Conservation (phyloP, 2,888 invertebrate species). For the Ptychoptera contaminata region DNA sequence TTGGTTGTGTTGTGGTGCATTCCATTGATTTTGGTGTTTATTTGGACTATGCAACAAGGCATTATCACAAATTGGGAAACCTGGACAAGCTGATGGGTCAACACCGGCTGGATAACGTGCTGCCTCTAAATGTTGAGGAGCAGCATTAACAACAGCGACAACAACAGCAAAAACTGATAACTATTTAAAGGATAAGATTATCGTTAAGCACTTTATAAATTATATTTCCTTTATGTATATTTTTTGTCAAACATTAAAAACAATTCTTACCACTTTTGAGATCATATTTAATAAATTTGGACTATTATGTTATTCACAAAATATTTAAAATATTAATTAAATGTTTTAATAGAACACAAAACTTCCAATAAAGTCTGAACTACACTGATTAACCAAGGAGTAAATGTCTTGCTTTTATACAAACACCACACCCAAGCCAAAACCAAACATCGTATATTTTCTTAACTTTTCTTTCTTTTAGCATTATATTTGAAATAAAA, state of each 20-base stretch:
- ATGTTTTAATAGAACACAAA: slow-evolving; percentile 19
- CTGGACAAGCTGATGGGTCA: slow-evolving; percentile 33
- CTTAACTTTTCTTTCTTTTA: background rate
- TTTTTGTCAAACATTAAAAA: background rate
- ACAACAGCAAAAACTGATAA: slow-evolving; percentile 9
- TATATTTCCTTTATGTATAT: background rate
- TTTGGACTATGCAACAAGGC: slow-evolving; percentile 28
- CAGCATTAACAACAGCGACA: slow-evolving; percentile 23
- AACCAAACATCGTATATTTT: background rate
- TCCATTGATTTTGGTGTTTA: slow-evolving; percentile 19
- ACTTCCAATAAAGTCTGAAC: slow-evolving; percentile 25
- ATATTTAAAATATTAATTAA: slow-evolving; percentile 21
- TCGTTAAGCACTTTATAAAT: background rate
- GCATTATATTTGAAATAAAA: background rate
- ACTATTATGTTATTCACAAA: slow-evolving; percentile 5
- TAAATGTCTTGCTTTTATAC: slow-evolving; percentile 4
- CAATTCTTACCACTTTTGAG: slow-evolving; percentile 28
- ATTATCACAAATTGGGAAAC: slow-evolving; percentile 36
- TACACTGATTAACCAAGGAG: slow-evolving; percentile 3
- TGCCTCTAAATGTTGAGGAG: slow-evolving; percentile 28
- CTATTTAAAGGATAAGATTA: background rate
- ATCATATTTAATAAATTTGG: slow-evolving; percentile 24
- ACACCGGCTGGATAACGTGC: slow-evolving; percentile 34
- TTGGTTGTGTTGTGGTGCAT: slow-evolving; percentile 11
- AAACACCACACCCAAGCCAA: slow-evolving; percentile 5